Evolutionary conservation across 1,140 invertebrate genomes (phyloP), one percentile per base, ranked within the genome.

Genomic region (Anastatus disparis): DNA sequence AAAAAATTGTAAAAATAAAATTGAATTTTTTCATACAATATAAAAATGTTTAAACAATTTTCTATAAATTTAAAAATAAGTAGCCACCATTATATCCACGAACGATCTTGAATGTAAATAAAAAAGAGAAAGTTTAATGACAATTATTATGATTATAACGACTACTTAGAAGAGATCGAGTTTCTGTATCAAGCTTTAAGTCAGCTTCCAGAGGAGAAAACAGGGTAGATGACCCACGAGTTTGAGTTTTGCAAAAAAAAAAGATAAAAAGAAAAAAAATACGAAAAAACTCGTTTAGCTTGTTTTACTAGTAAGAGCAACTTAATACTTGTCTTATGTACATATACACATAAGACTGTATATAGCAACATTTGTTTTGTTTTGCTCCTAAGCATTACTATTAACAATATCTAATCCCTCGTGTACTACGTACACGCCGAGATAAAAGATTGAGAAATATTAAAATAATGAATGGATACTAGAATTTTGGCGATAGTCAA

Each of bases 261-360:
- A 26, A 38, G 26, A 38, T 29, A 42, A 44, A 29, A 67, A n/a
- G n/a, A n/a, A n/a, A n/a, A n/a, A n/a, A n/a, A n/a, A n/a, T n/a
- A n/a, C n/a, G n/a, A 73, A 77, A 73, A 74, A 74, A 78, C 77
- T 72, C 55, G 75, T 75, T 75, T 71, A 67, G 71, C 77, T 78
- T 61, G 77, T 78, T 78, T 76, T 71, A 64, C 74, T 68, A 70
- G 69, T 42, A 62, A 22, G 52, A 48, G 46, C 74, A 73, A 78
- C 67, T 75, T 71, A 71, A 75, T 70, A 72, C 72, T 64, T 29
- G 27, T 44, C 26, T 40, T 27, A 35, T 29, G 29, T 20, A 7
- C 22, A 56, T 62, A n/a, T 46, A 46, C 15, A 3, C 20, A 63
- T n/a, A 29, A 59, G 7, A 29, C 26, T 44, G 10, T n/a, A n/a